Base-by-base conservation (phyloP, 2,113 vertebrate genomes). In the Glareola pratincola region DNA sequence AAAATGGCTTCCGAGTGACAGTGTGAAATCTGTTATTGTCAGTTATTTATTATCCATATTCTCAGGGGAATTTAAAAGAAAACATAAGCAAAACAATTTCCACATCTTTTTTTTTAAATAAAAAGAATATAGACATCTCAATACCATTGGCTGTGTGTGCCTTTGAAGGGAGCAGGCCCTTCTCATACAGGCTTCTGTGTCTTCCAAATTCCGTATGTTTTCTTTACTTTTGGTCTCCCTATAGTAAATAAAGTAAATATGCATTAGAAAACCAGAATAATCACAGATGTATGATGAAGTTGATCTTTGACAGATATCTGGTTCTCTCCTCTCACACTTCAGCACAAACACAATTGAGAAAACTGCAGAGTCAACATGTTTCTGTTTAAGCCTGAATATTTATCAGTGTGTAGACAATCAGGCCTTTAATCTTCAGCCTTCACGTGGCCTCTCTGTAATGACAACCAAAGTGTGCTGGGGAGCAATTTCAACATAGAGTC, bases 1-100 rank as follows among this genome's bases (percentile, higher is more conserved):
- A 88, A 96, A 92, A 96, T 95, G 88, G 83, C 90, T 97, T 91
- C 94, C 9, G 8, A 82, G 89, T 94, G 96, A 97, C 97, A 98
- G 80, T 22, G 69, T 92, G 94, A 97, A 97, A 98, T 98, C 96
- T 97, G 96, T 98, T 98, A 96, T 69, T 98, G 98, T 98, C 98
- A 97, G 88, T 97, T 98, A 97, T 94, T 96, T 98, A 97, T 98
- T 97, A 97, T 80, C 97, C 51, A 2, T 85, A 29, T 87, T 96
- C 97, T 96, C 95, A 53, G 79, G 97, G 93, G 97, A 95, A 74
- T 59, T 75, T 48, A 85, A 81, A 97, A 95, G 93, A 94, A 97
- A 98, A 97, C 88, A 97, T 96, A 97, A 97, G 97, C 94, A 95
- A 96, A 97, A 97, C 93, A 71, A 68, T 95, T 94, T 96, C 88